A percentile compares a stretch with the other conserved stretches of the same genome.
Evolutionary conservation across 92 coral and sea anemone genomes (phyloP).

Genomic region (Ricordea florida): DNA sequence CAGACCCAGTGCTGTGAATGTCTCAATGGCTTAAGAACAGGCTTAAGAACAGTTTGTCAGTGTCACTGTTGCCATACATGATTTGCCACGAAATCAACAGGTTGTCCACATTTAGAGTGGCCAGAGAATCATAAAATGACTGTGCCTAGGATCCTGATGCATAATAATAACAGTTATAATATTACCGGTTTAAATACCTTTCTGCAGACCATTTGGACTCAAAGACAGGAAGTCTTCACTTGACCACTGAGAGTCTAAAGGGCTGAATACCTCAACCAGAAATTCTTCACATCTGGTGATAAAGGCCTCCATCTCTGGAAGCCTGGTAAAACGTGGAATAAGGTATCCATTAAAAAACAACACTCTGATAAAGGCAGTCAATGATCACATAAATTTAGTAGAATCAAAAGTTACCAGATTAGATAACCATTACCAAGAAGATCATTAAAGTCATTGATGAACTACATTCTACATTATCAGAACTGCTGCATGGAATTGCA

Average conservation of each 20-base stretch:
- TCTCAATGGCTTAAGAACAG: too few relatives aligned
- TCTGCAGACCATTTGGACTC: slow-evolving; percentile 74
- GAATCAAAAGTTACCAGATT: neutral
- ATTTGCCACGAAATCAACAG: slow-evolving; percentile 46
- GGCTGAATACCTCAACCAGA: slow-evolving; percentile 79
- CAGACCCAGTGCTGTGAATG: slow-evolving; percentile 42
- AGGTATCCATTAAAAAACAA: neutral
- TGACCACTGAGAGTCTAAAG: slow-evolving; percentile 89
- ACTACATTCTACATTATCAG: too few relatives aligned
- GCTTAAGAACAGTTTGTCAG: too few relatives aligned
- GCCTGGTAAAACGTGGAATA: slow-evolving; percentile 14
- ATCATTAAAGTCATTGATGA: too few relatives aligned
- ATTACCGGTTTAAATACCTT: too few relatives aligned
- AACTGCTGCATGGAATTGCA: too few relatives aligned
- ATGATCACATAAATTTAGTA: neutral
- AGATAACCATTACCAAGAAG: too few relatives aligned
- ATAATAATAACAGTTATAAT: too few relatives aligned
- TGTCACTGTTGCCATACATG: too few relatives aligned
- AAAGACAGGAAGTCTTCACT: slow-evolving; percentile 78
- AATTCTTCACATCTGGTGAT: slow-evolving; percentile 73
- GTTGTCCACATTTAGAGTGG: slow-evolving; percentile 25
- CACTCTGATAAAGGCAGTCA: too few relatives aligned
- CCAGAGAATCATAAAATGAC: slow-evolving; percentile 61
- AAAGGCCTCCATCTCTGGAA: slow-evolving; percentile 87
- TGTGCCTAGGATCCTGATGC: slow-evolving; percentile 62